Evolutionary conservation across 2,797 vertebrate species (phyloP), one percentile per base, ranked within the genome.

Genomic region (Channallabes apus): DNA sequence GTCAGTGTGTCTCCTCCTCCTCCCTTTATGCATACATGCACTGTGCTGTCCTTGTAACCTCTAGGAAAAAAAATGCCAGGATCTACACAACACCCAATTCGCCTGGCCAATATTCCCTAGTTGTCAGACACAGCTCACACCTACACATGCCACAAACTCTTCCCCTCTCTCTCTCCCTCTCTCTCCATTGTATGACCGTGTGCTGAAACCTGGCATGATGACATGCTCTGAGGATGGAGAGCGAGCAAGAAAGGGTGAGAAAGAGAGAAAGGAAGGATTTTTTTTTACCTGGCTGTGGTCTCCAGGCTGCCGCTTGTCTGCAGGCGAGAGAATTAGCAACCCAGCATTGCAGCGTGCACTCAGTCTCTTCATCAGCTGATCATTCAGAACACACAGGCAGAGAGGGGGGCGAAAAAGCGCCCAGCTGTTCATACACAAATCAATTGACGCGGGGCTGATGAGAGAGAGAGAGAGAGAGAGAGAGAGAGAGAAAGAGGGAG

Each of bases 361-460:
- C 95, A 99, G 97, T 97, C 97, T 99, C 97, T 99, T 99, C 98
- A 99, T 99, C 98, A 99, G 98, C 97, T 98, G 98, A 99, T 99
- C 98, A 97, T 96, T 97, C 96, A 96, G 95, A 97, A 94, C 83
- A 89, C 94, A 97, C 96, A 97, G 96, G 97, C 96, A 92, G 91
- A 94, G 93, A 94, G 89, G 91, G 88, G 92, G 95, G 96, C 96
- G 97, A 97, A 91, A 92, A 93, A 92, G 97, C 96, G 96, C 97
- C 87, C 96, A 96, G 97, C 97, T 98, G 98, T 99, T 99, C 97
- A 98, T 97, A 97, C 95, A 98, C 96, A 97, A 98, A 97, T 98
- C 93, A 96, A 96, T 93, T 93, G 92, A 92, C 90, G 91, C 91
- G 91, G 93, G 91, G 90, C 71, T 90, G 91, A 92, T 90, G 89